Conservation (phyloP, 2,797 vertebrate genomes). For the Dendrocincla fuliginosa region DNA sequence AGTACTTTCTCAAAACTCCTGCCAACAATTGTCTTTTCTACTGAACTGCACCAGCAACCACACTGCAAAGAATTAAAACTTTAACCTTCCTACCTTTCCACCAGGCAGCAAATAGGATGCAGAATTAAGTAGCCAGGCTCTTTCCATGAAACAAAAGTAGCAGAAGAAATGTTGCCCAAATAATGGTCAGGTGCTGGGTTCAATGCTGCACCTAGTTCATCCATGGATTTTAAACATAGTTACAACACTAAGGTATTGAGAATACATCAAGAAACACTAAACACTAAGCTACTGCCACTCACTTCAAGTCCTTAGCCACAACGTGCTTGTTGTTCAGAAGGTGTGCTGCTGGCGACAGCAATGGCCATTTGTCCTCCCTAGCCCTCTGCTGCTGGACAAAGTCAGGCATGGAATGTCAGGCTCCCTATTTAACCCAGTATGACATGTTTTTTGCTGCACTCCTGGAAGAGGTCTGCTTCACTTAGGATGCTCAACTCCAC, state of each 20-base stretch:
- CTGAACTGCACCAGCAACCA: background rate
- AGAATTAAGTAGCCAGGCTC: background rate
- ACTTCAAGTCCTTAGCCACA: background rate
- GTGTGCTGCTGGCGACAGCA: background rate
- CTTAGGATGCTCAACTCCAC: background rate
- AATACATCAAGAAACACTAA: background rate
- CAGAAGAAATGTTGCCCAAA: background rate
- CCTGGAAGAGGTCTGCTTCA: background rate
- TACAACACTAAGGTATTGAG: background rate
- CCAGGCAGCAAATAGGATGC: background rate
- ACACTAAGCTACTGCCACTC: background rate
- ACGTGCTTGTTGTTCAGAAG: background rate
- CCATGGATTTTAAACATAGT: background rate
- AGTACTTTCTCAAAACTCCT: background rate
- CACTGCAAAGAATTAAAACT: background rate
- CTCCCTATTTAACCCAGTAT: background rate
- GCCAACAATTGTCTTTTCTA: background rate
- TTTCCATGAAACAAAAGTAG: background rate
- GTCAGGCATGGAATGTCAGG: background rate
- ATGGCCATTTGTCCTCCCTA: background rate
- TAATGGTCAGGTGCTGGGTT: background rate
- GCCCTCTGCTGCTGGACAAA: too few relatives aligned
- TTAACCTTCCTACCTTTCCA: background rate
- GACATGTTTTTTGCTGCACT: background rate
- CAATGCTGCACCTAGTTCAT: background rate